Percentiles rank a stretch among this genome's conserved stretches.
Evolutionary conservation across 1,140 invertebrate species (phyloP).

Genomic region (Drosophila saltans): DNA sequence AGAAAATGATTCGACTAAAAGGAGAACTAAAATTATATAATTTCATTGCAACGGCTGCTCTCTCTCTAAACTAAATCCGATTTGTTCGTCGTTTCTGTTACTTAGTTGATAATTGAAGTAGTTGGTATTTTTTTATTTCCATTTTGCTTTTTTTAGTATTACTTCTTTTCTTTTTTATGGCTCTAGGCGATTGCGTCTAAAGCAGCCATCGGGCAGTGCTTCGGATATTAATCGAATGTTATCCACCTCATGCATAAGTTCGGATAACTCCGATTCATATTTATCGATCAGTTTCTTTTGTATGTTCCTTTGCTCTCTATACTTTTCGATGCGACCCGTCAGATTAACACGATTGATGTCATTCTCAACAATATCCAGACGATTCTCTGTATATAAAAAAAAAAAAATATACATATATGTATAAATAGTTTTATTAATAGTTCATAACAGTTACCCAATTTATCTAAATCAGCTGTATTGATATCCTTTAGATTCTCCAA

Average conservation of each 20-base stretch:
- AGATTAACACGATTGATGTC: conserved; percentile 90
- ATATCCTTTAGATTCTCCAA: conserved; percentile 91
- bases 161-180: conserved; percentile 77
- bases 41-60: conserved; percentile 67
- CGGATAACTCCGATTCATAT: conserved; percentile 91
- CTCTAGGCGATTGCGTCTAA: conserved; percentile 87
- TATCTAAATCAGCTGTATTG: conserved; percentile 88
- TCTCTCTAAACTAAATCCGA: conserved; percentile 53
- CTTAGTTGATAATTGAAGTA: conserved; percentile 78
- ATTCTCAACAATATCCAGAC: conserved; percentile 89
- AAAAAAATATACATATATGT: neutral
- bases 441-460: conserved; percentile 83
- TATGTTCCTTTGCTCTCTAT: conserved; percentile 89
- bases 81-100: conserved; percentile 65
- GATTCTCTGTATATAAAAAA: conserved; percentile 85
- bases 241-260: conserved; percentile 90
- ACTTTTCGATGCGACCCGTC: conserved; percentile 88
- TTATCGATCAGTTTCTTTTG: conserved; percentile 92
- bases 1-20: conserved; percentile 75
- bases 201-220: conserved; percentile 93
- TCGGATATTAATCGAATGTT: conserved; percentile 94
- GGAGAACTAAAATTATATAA: conserved; percentile 74
- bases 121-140: conserved; percentile 52
- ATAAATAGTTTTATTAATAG: too few species aligned
- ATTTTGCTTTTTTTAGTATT: conserved; percentile 33